Evolutionary conservation across 2,888 invertebrate species (phyloP), one percentile per base, ranked within the genome.

Genomic region (Nasonia oneida): DNA sequence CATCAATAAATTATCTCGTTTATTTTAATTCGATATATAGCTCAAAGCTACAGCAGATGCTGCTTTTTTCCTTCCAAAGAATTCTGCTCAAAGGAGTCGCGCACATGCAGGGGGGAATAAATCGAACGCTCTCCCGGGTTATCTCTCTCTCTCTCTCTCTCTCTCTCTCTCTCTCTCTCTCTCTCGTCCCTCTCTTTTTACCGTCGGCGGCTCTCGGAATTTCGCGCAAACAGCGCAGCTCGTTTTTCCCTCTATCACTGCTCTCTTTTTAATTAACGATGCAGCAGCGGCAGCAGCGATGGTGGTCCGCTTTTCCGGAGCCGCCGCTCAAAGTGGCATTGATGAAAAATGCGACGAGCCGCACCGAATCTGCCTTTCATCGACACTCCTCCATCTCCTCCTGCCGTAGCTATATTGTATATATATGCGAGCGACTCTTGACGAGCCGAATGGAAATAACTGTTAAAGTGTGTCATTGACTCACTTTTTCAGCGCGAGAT

Each of bases 401-500:
- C n/a, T 23, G 37, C 6, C 8, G 18, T 57, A 57, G 3, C 1
- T 57, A 53, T 33, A 10, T 4, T 5, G 2, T 3, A 6, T 37
- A 18, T 33, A 42, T 23, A 23, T 10, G 14, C 71, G 6, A 37
- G 8, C 29, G 50, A 42, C 61, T 77, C 37, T 61, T 61, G 61
- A 39, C 77, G 10, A 77, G 33, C 18, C 39, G 33, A 61, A 61
- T 77, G 57, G 39, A 77, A 77, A 61, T 77, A 77, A 77, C 61
- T 39, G 57, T 37, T 57, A 57, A 57, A 57, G 37, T 57, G 33
- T 53, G 75, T 53, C 75, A 42, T 75, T 53, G 53, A 73, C 75
- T 75, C 33, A 53, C 33, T 76, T 76, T 57, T 76, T 76, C 61
- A 76, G 57, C 67, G 67, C 12, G 67, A 14, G 67, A 14, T 29